Conservation (phyloP, 2,888 invertebrate genomes). For the Zygothrica quintamaculata region DNA sequence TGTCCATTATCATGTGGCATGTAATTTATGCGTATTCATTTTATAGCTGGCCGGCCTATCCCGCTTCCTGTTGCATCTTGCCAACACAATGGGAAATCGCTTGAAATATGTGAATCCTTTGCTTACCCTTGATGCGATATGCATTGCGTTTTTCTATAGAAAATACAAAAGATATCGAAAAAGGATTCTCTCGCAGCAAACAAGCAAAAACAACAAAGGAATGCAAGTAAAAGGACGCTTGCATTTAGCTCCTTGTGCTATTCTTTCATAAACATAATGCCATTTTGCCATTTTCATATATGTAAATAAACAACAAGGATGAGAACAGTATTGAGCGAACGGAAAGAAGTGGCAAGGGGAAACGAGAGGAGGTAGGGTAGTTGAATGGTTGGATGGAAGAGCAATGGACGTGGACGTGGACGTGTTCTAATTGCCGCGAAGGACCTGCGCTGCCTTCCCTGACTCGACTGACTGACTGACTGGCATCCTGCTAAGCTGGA, state of each 20-base stretch:
- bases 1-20: constrained; percentile 40
- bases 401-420: constrained; percentile 28
- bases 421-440: constrained; percentile 74
- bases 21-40: constrained; percentile 80
- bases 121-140: constrained; percentile 40
- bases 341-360: constrained; percentile 3
- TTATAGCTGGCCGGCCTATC: constrained; percentile 72
- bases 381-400: constrained; percentile 7
- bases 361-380: constrained; percentile 24
- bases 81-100: constrained; percentile 49
- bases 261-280: constrained; percentile 65
- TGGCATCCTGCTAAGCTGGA: constrained; percentile 75
- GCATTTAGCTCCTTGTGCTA: constrained; percentile 54
- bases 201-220: too few relatives aligned
- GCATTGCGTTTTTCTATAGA: constrained; percentile 48
- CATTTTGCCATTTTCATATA: constrained; percentile 61
- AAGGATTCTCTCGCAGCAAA: constrained; percentile 61
- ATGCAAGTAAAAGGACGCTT: constrained; percentile 63
- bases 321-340: constrained; percentile 1
- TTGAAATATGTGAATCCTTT: constrained; percentile 41
- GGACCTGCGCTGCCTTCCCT: constrained; percentile 62
- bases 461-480: constrained; percentile 20
- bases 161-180: constrained; percentile 68
- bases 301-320: constrained; percentile 68
- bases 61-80: constrained; percentile 67